A percentile compares a stretch with the other conserved stretches of the same genome.
Conservation (phyloP, 92 coral and sea anemone genomes). For the Zoanthus sansibaricus region DNA sequence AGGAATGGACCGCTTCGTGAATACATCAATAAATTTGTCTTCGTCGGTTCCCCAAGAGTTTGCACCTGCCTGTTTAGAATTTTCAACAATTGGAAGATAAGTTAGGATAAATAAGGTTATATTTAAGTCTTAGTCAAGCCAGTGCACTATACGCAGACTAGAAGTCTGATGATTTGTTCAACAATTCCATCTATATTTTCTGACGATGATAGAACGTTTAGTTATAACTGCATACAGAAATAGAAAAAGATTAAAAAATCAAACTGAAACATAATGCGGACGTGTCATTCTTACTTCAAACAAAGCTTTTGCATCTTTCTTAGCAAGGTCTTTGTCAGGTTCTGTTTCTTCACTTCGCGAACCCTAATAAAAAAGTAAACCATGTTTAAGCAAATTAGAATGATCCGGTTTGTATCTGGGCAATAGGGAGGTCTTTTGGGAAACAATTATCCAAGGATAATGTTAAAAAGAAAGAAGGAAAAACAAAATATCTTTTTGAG, state of each 20-base stretch:
- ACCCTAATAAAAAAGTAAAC: slow-evolving; percentile 50
- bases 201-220: too few relatives aligned
- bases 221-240: not conserved
- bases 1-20: slow-evolving; percentile 75
- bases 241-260: not conserved
- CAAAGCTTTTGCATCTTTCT: slow-evolving; percentile 89
- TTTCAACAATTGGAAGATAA: not conserved
- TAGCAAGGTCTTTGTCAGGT: slow-evolving; percentile 76
- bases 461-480: too few relatives aligned
- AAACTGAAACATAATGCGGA: too few relatives aligned
- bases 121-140: not conserved
- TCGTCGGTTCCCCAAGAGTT: slow-evolving; percentile 90
- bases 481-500: too few relatives aligned
- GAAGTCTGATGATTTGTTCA: too few relatives aligned
- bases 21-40: slow-evolving; percentile 79
- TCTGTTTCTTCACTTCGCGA: slow-evolving; percentile 77
- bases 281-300: slow-evolving; percentile 63
- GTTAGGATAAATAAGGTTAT: not conserved
- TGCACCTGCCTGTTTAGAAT: slow-evolving; percentile 84
- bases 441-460: too few relatives aligned
- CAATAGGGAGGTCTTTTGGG: too few relatives aligned
- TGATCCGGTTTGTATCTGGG: too few relatives aligned
- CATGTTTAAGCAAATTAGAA: too few relatives aligned
- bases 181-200: too few relatives aligned
- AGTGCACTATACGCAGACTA: too few relatives aligned